Evolutionary conservation across 2,797 vertebrate genomes (phyloP), one percentile per base, ranked within the genome.

Genomic region (Microctenopoma lineatum): DNA sequence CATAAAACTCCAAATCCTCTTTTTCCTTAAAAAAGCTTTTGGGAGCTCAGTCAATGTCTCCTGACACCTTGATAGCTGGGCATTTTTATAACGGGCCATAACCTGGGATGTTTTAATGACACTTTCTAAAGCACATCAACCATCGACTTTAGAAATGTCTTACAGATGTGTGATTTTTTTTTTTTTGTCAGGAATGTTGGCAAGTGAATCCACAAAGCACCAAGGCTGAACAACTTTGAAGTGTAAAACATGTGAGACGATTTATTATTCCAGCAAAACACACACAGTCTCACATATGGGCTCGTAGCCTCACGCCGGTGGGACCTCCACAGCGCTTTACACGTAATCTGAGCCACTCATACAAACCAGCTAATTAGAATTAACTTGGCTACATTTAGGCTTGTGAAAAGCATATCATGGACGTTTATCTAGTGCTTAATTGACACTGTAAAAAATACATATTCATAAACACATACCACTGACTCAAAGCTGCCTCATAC

Each of bases 61-160:
- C 57, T 84, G 89, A 92, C 90, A 91, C 89, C 89, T 88, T 84
- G 79, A 87, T 64, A 66, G 80, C 80, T 47, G 64, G 57, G 60
- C 63, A 75, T 83, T 90, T 92, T 76, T 89, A 75, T 80, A 84
- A 83, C 77, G 52, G 81, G 58, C 78, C 48, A 15, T 88, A 90
- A 91, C 91, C 83, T 74, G 79, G 84, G 84, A 85, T 82, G 80
- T 87, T 92, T 92, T 88, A 92, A 91, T 87, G 89, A 88, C 86
- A 77, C 73, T 56, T 84, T 92, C 85, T 76, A 74, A 90, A 77
- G 65, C 80, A 87, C 81, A 83, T 92, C 88, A 79, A 77, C 89
- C 57, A 63, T 86, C 84, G 44, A 78, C 85, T 91, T 79, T 80
- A 78, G 67, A 91, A 93, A 93, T 90, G 80, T 81, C 75, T 93